phyloP scores from a whole-genome alignment of 2,888 invertebrate genomes.

The Cosmia trapezina region DNA sequence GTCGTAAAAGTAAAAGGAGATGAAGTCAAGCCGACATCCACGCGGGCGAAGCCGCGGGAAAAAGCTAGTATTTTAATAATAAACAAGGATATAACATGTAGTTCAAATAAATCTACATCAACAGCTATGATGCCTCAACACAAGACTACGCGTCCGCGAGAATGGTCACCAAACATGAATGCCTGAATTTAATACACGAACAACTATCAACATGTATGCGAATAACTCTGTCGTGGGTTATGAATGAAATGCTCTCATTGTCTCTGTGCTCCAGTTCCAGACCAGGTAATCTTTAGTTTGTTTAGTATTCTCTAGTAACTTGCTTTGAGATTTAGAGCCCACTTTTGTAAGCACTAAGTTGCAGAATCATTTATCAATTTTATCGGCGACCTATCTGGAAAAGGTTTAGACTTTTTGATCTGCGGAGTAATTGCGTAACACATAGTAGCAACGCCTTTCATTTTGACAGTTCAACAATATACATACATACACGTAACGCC shows the following conservation, averaged over 20 bases:
- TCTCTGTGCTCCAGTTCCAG: slow-evolving; percentile 1
- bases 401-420: neutral
- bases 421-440: too few species aligned
- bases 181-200: slow-evolving; percentile 11
- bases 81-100: neutral
- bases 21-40: neutral
- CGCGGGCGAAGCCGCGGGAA: too few species aligned
- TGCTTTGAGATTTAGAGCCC: neutral
- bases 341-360: neutral
- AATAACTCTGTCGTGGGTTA: neutral
- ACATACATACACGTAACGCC: too few species aligned
- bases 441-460: too few species aligned
- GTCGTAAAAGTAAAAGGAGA: slow-evolving; percentile 28
- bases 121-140: too few species aligned
- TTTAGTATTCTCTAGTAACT: neutral
- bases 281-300: slow-evolving; percentile 5
- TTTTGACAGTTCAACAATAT: too few species aligned
- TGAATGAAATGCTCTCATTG: slow-evolving; percentile 1
- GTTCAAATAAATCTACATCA: neutral
- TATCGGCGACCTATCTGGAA: neutral
- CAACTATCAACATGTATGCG: neutral
- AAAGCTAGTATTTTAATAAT: too few species aligned
- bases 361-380: neutral
- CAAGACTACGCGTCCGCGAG: neutral
- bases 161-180: slow-evolving; percentile 10